phyloP scores from a whole-genome alignment of 2,888 invertebrate species.

The Pterostichus niger region DNA sequence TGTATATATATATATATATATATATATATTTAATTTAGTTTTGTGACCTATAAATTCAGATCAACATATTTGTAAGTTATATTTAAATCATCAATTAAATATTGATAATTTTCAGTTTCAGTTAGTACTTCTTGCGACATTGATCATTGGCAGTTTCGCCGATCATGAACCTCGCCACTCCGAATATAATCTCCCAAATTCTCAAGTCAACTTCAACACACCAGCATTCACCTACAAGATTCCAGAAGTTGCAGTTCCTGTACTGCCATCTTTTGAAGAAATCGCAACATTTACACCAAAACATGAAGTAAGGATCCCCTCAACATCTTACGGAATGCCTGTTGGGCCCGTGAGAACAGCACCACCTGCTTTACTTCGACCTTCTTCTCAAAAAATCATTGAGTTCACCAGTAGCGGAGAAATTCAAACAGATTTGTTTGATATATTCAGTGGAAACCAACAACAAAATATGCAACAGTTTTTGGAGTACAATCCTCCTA shows the following conservation, averaged over 20 bases:
- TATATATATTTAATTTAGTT: too few species aligned
- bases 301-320: constrained; percentile 11
- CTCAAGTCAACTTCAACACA: neutral
- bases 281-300: neutral
- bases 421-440: neutral
- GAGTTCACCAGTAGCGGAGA: neutral
- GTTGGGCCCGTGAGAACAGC: neutral
- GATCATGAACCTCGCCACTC: neutral
- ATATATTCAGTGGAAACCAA: neutral
- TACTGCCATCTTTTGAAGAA: neutral
- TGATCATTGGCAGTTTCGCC: constrained; percentile 5
- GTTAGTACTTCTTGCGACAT: constrained; percentile 11
- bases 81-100: too few species aligned
- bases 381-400: neutral
- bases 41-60: too few species aligned
- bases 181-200: constrained; percentile 16
- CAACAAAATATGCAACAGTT: neutral
- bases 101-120: constrained; percentile 2
- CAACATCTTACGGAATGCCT: constrained; percentile 43
- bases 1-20: too few species aligned
- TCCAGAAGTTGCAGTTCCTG: constrained; percentile 1
- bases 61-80: too few species aligned
- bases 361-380: neutral
- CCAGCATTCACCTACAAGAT: neutral
- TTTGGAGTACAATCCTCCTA: constrained; percentile 27